A percentile compares a stretch with the other conserved stretches of the same genome.
These are phyloP conservation scores for Conopomorpha cramerella DNA, from an alignment of 1,140 invertebrate genomes.

Conservation along the genomic window DNA sequence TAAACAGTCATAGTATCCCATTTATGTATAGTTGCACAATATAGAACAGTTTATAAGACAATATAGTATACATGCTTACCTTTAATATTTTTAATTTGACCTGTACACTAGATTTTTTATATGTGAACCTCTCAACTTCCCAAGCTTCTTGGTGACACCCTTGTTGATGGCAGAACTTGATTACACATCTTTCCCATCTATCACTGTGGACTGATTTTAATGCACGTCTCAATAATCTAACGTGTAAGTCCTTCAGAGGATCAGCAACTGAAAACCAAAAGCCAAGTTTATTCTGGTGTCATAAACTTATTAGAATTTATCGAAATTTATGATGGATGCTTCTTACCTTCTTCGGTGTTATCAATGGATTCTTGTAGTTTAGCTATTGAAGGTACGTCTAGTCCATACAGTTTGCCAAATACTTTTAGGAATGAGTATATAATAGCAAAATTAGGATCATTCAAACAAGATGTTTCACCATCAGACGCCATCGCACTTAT, in stretches of 20 bases:
- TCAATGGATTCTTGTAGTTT: constrained; percentile 88
- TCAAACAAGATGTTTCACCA: constrained; percentile 83
- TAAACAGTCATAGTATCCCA: too few species aligned
- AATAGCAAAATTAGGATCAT: constrained; percentile 94
- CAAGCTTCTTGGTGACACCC: constrained; percentile 87
- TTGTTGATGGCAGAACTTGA: constrained; percentile 90
- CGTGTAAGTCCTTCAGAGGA: constrained; percentile 81
- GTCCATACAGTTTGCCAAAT: constrained; percentile 80
- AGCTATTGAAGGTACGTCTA: constrained; percentile 75
- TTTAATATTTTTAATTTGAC: constrained; percentile 90
- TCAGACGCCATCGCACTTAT: constrained; percentile 88
- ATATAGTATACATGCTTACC: too few species aligned
- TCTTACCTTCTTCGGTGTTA: constrained; percentile 83
- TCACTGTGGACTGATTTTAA: constrained; percentile 83
- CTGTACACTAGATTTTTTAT: constrained; percentile 85
- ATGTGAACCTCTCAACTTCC: constrained; percentile 96
- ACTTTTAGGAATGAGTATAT: constrained; percentile 92
- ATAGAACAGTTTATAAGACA: too few species aligned
- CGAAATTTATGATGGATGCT: too few species aligned
- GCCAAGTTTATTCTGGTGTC: too few species aligned
- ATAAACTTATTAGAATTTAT: too few species aligned
- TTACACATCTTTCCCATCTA: constrained; percentile 87
- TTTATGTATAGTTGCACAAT: too few species aligned
- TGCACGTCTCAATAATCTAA: constrained; percentile 86
- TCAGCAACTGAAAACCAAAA: constrained; percentile 81